Percentiles rank a stretch among this genome's conserved stretches.
Conservation (phyloP, 2,888 invertebrate species). For the Atherix ibis region DNA sequence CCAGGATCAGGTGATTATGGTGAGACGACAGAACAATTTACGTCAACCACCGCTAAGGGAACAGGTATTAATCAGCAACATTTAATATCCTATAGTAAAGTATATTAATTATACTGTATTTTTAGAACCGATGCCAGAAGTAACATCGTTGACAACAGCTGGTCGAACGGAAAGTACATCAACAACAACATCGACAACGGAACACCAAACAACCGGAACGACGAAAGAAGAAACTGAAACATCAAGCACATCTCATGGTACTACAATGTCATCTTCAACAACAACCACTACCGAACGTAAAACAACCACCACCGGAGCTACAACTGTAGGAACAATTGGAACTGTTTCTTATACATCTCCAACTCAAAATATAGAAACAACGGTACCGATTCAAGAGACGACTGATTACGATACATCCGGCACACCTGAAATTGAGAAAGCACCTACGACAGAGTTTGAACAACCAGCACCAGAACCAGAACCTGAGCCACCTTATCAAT, state of each 20-base stretch:
- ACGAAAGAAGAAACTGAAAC: conserved; percentile 14
- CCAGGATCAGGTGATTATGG: conserved; percentile 64
- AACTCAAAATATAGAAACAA: conserved; percentile 22
- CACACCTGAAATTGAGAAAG: conserved; percentile 17
- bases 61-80: conserved; percentile 26
- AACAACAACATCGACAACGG: conserved; percentile 34
- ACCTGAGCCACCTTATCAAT: conserved; percentile 18
- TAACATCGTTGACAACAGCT: conserved; percentile 1
- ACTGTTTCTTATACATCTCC: conserved; percentile 16
- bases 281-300: conserved; percentile 6
- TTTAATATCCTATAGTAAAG: background rate
- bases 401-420: conserved; percentile 24
- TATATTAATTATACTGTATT: background rate
- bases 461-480: conserved; percentile 14
- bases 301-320: conserved; percentile 16
- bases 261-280: conserved; percentile 18
- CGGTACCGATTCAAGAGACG: conserved; percentile 25
- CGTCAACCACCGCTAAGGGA: conserved; percentile 38
- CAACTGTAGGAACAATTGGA: conserved; percentile 21
- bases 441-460: conserved; percentile 16
- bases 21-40: conserved; percentile 48
- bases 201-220: conserved; percentile 33
- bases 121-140: conserved; percentile 6
- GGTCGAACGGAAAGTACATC: conserved; percentile 9
- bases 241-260: conserved; percentile 19